These are phyloP conservation scores for Drosophila murphyi DNA, from an alignment of 1,140 invertebrate genomes.

Conservation along the genomic window DNA sequence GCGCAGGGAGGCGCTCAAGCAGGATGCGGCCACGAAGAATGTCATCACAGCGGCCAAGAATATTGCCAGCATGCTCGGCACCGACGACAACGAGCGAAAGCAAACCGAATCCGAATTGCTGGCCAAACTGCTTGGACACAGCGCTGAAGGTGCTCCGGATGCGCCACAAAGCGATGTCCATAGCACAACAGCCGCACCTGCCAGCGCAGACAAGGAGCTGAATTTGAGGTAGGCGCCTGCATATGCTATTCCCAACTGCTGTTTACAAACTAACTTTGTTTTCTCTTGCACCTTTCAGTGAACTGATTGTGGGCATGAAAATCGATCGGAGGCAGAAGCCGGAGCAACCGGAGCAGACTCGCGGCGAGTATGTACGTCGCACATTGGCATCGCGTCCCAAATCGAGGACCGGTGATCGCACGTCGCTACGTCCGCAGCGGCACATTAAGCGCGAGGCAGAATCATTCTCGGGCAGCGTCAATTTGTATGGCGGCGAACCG, in stretches of 20 bases:
- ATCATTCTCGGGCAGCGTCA: conserved; percentile 77
- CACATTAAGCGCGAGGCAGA: conserved; percentile 64
- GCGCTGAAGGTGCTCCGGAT: conserved; percentile 78
- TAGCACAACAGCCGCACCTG: conserved; percentile 6
- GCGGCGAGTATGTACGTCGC: conserved; percentile 75
- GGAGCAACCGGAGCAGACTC: conserved; percentile 80
- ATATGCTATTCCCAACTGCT: not conserved
- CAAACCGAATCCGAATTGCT: conserved; percentile 91
- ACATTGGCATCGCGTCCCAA: conserved; percentile 57
- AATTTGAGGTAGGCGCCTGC: conserved; percentile 63
- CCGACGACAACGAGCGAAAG: conserved; percentile 86
- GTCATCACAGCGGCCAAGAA: conserved; percentile 87
- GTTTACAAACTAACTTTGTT: conserved; percentile 19
- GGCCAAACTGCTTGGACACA: conserved; percentile 87
- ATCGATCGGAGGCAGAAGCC: conserved; percentile 86
- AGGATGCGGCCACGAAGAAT: conserved; percentile 63
- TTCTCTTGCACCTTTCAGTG: conserved; percentile 85
- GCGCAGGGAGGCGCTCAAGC: conserved; percentile 59
- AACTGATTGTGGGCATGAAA: conserved; percentile 90
- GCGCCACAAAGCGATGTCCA: conserved; percentile 14
- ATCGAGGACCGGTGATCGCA: conserved; percentile 24
- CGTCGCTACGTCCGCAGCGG: conserved; percentile 39
- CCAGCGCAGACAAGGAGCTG: conserved; percentile 55
- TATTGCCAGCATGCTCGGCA: conserved; percentile 88
- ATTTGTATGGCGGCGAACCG: conserved; percentile 86